These are phyloP conservation scores for Whitmania pigra DNA, from an alignment of 1,140 invertebrate genomes.

Conservation along the genomic window DNA sequence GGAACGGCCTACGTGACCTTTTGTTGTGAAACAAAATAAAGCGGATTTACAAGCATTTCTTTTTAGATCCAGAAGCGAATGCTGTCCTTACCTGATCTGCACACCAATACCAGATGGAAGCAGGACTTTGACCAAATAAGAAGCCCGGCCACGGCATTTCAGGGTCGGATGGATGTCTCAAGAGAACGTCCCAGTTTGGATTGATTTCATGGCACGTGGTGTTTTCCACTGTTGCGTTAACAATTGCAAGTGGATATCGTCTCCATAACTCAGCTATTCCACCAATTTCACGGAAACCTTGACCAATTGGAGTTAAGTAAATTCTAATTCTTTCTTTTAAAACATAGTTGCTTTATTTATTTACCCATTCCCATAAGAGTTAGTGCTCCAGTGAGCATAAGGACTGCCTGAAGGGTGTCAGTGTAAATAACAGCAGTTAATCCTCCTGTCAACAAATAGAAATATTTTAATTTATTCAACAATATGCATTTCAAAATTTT, in stretches of 20 bases:
- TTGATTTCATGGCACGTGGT: constrained; percentile 25
- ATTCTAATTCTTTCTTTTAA: not conserved
- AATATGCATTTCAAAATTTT: no score
- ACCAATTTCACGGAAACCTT: constrained; percentile 21
- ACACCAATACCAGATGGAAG: constrained; percentile 49
- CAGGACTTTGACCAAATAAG: constrained; percentile 43
- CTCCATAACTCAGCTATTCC: constrained; percentile 16
- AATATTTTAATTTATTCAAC: not conserved
- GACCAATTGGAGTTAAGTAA: no score
- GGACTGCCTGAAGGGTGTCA: constrained; percentile 49
- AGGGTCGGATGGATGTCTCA: constrained; percentile 35
- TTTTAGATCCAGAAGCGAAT: no score
- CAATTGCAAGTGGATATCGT: constrained; percentile 13
- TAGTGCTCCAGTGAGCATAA: constrained; percentile 49
- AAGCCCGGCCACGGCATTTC: constrained; percentile 47
- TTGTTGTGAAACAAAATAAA: no score
- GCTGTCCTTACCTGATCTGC: constrained; percentile 42
- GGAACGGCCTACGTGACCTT: no score
- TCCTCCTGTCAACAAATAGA: constrained; percentile 38
- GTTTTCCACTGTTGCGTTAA: constrained; percentile 12
- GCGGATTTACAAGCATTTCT: no score
- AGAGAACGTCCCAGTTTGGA: constrained; percentile 33
- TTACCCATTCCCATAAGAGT: constrained; percentile 47
- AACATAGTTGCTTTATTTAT: not conserved
- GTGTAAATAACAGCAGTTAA: constrained; percentile 51